Evolutionary conservation across 2,113 vertebrate species (phyloP).

Genomic region (Chloebia gouldiae): DNA sequence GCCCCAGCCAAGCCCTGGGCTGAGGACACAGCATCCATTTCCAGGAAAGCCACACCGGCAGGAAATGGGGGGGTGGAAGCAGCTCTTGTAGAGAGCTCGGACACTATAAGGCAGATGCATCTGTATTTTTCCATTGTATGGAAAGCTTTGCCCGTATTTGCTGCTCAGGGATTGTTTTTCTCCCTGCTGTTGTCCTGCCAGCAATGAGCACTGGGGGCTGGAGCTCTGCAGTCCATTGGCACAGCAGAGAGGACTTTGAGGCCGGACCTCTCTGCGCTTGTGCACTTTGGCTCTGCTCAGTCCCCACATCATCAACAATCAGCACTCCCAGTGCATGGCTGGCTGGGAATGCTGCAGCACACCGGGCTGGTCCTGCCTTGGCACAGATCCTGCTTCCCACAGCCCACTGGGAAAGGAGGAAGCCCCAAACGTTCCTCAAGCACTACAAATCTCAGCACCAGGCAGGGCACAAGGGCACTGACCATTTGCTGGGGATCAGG

Average conservation of each 20-base stretch:
- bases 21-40: neutral
- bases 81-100: neutral
- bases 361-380: neutral
- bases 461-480: neutral
- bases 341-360: neutral
- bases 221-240: constrained; percentile 11
- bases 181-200: constrained; percentile 41
- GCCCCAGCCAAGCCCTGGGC: neutral
- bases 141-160: constrained; percentile 30
- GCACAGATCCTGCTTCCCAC: neutral
- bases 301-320: neutral
- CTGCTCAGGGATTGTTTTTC: constrained; percentile 52
- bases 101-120: neutral
- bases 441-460: neutral
- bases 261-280: neutral
- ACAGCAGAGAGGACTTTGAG: neutral
- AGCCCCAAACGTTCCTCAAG: neutral
- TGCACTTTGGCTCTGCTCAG: neutral
- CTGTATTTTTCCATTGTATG: constrained; percentile 17
- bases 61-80: constrained; percentile 9
- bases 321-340: neutral
- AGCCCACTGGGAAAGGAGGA: neutral
- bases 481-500: neutral
- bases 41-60: constrained; percentile 22
- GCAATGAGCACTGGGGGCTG: neutral